Base-by-base conservation (phyloP, 2,113 vertebrate species). In the Prinia subflava region DNA sequence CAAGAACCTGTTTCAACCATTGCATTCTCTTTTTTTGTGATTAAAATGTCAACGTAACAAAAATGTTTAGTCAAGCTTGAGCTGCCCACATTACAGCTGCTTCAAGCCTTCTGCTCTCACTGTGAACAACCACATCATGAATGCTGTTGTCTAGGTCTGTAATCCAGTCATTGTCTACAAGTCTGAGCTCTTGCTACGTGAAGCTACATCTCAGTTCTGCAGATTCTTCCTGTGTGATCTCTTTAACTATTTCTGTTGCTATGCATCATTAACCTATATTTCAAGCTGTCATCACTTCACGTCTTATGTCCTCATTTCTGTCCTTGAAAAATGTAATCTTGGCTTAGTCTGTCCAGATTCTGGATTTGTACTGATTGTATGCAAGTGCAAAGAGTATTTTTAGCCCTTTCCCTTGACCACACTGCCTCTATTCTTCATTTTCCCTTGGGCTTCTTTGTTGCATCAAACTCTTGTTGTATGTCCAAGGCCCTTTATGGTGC, bases 71-170 rank as follows among this genome's bases (percentile, higher is more conserved):
- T 57, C 71, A 89, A 87, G 56, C 88, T 93, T 93, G 79, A 93
- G 83, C 86, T 95, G 90, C 85, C 84, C 55, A 69, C 78, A 55
- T 87, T 84, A 56, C 78, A 89, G 93, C 78, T 87, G 55, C 64
- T 67, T 94, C 75, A 70, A 31, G 68, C 90, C 83, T 88, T 92
- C 88, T 9, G 15, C 75, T 92, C 50, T 88, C 42, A 9, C 83
- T 95, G 87, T 92, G 89, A 94, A 74, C 86, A 92, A 41, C 80
- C 86, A 90, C 86, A 87, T 89, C 71, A 53, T 80, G 86, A 94
- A 90, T 83, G 76, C 90, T 86, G 50, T 89, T 83, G 83, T 87
- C 80, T 96, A 93, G 90, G 83, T 95, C 92, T 96, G 86, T 93
- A 93, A 83, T 78, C 59, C 83, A 47, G 50, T 74, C 83, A 50